Evolutionary conservation across 2,113 vertebrate genomes (phyloP), one percentile per base, ranked within the genome.

Genomic region (Jacana jacana): DNA sequence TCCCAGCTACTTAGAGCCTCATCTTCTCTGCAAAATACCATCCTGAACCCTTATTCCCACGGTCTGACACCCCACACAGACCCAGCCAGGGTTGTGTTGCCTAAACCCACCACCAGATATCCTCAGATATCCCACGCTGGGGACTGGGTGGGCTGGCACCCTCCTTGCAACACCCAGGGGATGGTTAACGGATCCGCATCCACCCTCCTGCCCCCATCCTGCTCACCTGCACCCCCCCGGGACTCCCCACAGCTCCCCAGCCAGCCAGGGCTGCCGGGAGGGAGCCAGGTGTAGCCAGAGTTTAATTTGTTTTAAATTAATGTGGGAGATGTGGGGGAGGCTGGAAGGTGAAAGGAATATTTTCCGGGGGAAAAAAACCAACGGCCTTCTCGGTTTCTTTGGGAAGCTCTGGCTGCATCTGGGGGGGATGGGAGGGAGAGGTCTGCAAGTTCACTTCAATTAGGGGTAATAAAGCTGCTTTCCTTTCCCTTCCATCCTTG

Each of bases 121-220:
- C 46, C 44, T 27, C 0, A 3, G 37, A 42, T 37, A 31, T 58
- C 30, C 65, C 27, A 1, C 1, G 7, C 68, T 1, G 2, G 57
- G 57, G n/a, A 19, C 2, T 1, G 3, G 7, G 22, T 24, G 46
- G 0, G 22, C 27, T 13, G 5, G 19, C 16, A 17, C 66, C 70
- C 25, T 24, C 35, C 40, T 72, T 1, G 60, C 31, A 4, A 7
- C 1, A 1, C 22, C 52, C 81, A 8, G 42, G 24, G 31, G 64
- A 30, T 14, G 77, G 33, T 37, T 5, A 40, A 57, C 0, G 6
- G 49, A 27, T 48, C 60, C 2, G 0, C 3, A 16, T 11, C 48
- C 14, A 0, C 10, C 11, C 42, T 63, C 52, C 44, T 2, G 0
- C 7, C 65, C 48, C 1, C 4, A 30, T 24, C 44, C 25, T 0